Evolutionary conservation across 2,797 vertebrate species (phyloP), one percentile per base, ranked within the genome.

Genomic region (Molossus alvarezi): DNA sequence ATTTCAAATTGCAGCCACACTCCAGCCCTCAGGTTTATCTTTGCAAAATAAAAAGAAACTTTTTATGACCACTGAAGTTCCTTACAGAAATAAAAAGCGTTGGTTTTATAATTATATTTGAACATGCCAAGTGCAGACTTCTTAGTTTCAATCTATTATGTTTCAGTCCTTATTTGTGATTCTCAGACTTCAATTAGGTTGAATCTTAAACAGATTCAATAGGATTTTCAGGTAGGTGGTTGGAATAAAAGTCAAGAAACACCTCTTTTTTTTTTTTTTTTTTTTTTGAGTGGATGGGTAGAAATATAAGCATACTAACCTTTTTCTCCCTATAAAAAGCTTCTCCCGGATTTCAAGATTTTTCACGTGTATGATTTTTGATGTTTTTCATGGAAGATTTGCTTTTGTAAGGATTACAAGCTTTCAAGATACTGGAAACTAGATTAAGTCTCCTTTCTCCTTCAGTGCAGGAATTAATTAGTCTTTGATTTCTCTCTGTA

Each of bases 391-490:
- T 80, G 89, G 81, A 93, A 93, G 91, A 96, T 95, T 97, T 93
- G 48, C 71, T 79, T 94, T 94, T 5, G 3, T 92, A 55, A 88
- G 77, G 48, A 92, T 90, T 94, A 75, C 6, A 92, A 92, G 73
- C 21, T 71, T 94, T 93, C 55, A 95, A 72, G 67, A 91, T 83
- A 57, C 62, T 77, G 29, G 72, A 90, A 97, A 92, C 91, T 92
- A 51, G 77, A 94, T 97, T 92, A 90, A 55, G 55, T 83, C 33
- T 95, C 60, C 23, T 93, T 41, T 94, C 58, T 79, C 33, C 58
- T 95, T 85, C 51, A 80, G 3, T 96, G 88, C 51, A 91, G 51
- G 84, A 96, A 94, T 90, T 94, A 97, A 97, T 97, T 97, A 95
- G 58, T 91, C 81, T 95, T 93, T 29, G 17, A 80, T 88, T 92